Conservation (phyloP, 2,888 invertebrate species). For the Lepas anatifera region DNA sequence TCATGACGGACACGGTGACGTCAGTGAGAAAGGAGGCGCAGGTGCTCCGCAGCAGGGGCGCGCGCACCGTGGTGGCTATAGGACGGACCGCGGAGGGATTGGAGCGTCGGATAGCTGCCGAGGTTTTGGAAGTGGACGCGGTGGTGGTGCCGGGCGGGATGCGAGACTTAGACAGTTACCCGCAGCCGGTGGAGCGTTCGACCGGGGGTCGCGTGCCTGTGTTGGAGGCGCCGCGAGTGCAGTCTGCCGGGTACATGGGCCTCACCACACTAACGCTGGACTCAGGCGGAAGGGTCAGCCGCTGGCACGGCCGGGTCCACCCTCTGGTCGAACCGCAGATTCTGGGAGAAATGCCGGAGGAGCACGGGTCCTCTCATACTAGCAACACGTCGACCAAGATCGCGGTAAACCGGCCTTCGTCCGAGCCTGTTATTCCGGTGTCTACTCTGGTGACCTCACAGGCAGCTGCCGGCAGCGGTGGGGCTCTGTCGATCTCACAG, state of each 20-base stretch:
- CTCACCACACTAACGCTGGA: neutral
- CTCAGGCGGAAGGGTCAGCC: neutral
- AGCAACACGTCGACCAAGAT: neutral
- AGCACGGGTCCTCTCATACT: neutral
- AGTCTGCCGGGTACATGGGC: neutral
- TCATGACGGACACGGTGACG: neutral
- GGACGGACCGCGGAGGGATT: neutral
- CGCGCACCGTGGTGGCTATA: neutral
- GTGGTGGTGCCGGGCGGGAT: neutral
- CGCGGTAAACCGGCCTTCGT: no score
- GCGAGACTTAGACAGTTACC: neutral
- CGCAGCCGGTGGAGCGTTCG: neutral
- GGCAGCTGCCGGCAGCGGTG: no score
- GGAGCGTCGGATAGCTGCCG: neutral
- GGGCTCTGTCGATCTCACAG: no score
- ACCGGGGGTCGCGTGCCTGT: neutral
- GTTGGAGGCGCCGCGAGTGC: neutral
- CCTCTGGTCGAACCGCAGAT: neutral
- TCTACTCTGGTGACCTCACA: no score
- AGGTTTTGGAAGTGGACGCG: neutral
- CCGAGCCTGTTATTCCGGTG: no score
- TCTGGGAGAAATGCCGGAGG: neutral
- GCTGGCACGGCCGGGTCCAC: neutral
- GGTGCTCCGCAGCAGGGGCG: neutral
- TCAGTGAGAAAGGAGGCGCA: neutral